Evolutionary conservation across 2,797 vertebrate species (phyloP), one percentile per base, ranked within the genome.

Genomic region (Centropyge bicolor): DNA sequence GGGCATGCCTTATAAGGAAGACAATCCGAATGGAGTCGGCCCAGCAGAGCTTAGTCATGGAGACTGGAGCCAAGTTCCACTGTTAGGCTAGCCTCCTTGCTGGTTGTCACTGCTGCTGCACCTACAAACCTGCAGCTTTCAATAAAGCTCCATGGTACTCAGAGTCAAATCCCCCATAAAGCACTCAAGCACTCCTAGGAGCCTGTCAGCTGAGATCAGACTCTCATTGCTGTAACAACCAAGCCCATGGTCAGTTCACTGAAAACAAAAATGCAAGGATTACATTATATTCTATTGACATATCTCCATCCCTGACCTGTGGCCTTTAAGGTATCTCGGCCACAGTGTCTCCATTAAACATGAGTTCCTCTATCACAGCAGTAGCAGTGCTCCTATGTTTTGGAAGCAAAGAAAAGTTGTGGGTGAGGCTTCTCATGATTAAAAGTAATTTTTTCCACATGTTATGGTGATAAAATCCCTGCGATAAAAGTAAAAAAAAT

Each of bases 1-100:
- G 91, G 89, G 55, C 75, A 80, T 13, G 61, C 94, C 94, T 92
- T 94, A 94, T 95, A 95, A 93, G 94, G 94, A 93, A 93, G 91
- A 88, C 89, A 86, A 87, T 89, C 82, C n/a, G 56, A 87, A 87
- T 83, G 85, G 70, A 89, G 86, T 85, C 55, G 76, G 81, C 78
- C 88, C 80, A 83, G 80, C 69, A 70, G 81, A 86, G 90, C 81
- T 94, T 89, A 93, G 92, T 93, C 90, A 90, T 70, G 76, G 80
- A 89, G 93, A 82, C 78, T 61, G 40, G 70, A 88, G 91, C 94
- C 93, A 94, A 92, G 86, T 86, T 86, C 79, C 74, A 79, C 82
- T 80, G 78, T 65, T 76, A 36, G 57, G 73, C 69, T 80, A 77
- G 81, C 45, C 75, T 85, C 60, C 43, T 62, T 11, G 13, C 81